Evolutionary conservation across 92 coral and sea anemone genomes (phyloP).

Genomic region (Porites cylindrica): DNA sequence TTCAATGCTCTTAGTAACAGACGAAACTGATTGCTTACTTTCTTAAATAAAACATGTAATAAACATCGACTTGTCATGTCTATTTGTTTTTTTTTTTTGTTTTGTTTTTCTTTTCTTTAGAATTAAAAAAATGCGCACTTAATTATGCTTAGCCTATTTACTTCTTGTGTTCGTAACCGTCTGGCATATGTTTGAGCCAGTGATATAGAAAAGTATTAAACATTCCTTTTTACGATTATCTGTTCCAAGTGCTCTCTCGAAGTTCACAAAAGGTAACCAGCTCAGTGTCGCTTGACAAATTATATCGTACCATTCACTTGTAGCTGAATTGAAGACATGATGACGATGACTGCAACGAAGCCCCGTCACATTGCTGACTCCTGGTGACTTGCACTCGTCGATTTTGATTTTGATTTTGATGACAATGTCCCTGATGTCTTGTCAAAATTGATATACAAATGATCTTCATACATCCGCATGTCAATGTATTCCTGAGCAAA

Average conservation of each 20-base stretch:
- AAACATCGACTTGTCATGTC: neutral
- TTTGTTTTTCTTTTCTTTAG: neutral
- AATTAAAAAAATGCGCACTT: no score
- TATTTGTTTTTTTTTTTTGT: neutral
- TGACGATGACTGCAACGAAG: neutral
- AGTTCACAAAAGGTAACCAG: no score
- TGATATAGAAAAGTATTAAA: no score
- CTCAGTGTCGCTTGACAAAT: no score
- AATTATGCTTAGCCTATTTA: no score
- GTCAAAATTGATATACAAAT: constrained; percentile 95
- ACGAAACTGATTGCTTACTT: no score
- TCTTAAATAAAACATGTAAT: constrained; percentile 20
- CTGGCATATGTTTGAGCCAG: no score
- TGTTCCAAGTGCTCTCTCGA: no score
- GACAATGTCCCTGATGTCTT: constrained; percentile 76
- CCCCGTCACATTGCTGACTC: constrained; percentile 38
- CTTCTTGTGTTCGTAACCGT: no score
- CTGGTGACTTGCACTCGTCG: constrained; percentile 14
- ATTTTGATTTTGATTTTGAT: constrained; percentile 13
- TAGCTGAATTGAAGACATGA: neutral
- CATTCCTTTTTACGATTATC: no score
- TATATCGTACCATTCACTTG: neutral
- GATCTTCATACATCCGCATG: constrained; percentile 95
- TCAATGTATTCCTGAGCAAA: constrained; percentile 92
- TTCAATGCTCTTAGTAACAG: neutral